Conservation (phyloP, 2,113 vertebrate genomes). For the Lethenteron camtschaticum region DNA sequence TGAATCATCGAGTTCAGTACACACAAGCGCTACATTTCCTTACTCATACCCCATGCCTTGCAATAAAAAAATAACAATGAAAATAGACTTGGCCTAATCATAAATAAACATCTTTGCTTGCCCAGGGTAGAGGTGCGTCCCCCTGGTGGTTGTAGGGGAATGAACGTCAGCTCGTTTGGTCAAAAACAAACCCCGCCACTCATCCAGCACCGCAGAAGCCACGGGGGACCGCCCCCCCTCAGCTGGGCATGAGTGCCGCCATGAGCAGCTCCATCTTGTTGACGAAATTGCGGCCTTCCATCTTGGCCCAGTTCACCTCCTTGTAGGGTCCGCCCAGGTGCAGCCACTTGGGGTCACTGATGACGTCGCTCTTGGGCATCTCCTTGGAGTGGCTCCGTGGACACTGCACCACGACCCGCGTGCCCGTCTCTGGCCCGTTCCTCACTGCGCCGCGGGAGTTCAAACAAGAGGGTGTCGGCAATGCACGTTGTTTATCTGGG, state of each 20-base stretch:
- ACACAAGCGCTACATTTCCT: too few relatives aligned
- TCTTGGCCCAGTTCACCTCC: constrained; percentile 81
- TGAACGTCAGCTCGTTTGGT: too few relatives aligned
- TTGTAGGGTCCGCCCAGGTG: constrained; percentile 60
- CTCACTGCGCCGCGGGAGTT: constrained; percentile 31
- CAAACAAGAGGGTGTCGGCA: background rate
- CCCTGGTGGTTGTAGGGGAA: too few relatives aligned
- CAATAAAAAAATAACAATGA: too few relatives aligned
- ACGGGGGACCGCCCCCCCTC: background rate
- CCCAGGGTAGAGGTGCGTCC: too few relatives aligned
- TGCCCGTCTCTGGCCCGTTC: constrained; percentile 77
- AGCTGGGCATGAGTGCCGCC: constrained; percentile 64
- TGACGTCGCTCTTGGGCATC: constrained; percentile 53
- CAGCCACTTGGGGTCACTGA: constrained; percentile 77
- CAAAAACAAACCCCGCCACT: too few relatives aligned
- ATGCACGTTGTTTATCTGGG: too few relatives aligned
- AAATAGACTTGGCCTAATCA: too few relatives aligned
- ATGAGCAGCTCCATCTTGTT: constrained; percentile 98
- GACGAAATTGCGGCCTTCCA: constrained; percentile 93
- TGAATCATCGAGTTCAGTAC: too few relatives aligned
- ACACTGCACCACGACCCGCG: constrained; percentile 80
- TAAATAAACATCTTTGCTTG: too few relatives aligned
- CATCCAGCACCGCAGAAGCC: too few relatives aligned
- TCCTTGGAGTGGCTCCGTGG: constrained; percentile 70
- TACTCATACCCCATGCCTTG: too few relatives aligned